Percentiles rank a stretch among this genome's conserved stretches.
phyloP scores from a whole-genome alignment of 2,113 vertebrate genomes.

The Crotalus tigris region DNA sequence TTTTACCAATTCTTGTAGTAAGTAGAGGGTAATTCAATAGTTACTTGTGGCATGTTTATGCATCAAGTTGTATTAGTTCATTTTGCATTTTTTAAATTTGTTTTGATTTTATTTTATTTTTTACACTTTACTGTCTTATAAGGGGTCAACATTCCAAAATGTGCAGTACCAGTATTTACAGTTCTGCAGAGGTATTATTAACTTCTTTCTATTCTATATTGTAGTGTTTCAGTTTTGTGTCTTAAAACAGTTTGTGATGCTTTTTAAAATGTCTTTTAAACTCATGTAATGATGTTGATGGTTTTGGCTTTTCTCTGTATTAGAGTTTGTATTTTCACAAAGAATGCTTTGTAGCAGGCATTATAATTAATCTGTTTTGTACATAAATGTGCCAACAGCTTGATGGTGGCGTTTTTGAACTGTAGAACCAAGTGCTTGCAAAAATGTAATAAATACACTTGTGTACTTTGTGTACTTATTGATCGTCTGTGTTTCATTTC shows the following conservation, averaged over 20 bases:
- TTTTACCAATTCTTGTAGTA: conserved; percentile 89
- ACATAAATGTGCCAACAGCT: conserved; percentile 99
- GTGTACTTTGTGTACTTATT: conserved; percentile 93
- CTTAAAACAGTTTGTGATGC: conserved; percentile 90
- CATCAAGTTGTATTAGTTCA: conserved; percentile 90
- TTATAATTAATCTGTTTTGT: conserved; percentile 97
- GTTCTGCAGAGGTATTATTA: conserved; percentile 83
- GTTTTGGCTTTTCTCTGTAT: conserved; percentile 86
- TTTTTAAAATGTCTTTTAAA: conserved; percentile 90
- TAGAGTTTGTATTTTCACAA: conserved; percentile 99
- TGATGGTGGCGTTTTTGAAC: conserved; percentile 98
- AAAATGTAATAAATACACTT: conserved; percentile 95
- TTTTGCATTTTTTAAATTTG: conserved; percentile 66
- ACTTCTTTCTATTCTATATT: conserved; percentile 85
- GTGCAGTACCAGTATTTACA: conserved; percentile 92
- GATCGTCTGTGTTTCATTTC: conserved; percentile 50
- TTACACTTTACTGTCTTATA: conserved; percentile 82
- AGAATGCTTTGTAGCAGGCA: conserved; percentile 97
- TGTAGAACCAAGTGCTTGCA: conserved; percentile 99
- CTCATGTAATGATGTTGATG: conserved; percentile 85
- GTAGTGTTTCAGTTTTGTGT: conserved; percentile 95
- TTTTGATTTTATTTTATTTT: conserved; percentile 57
- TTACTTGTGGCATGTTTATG: conserved; percentile 98
- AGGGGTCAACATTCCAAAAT: conserved; percentile 82
- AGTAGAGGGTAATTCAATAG: conserved; percentile 87